Base-by-base conservation (phyloP, 1,140 invertebrate species). In the Bicyclus anynana region DNA sequence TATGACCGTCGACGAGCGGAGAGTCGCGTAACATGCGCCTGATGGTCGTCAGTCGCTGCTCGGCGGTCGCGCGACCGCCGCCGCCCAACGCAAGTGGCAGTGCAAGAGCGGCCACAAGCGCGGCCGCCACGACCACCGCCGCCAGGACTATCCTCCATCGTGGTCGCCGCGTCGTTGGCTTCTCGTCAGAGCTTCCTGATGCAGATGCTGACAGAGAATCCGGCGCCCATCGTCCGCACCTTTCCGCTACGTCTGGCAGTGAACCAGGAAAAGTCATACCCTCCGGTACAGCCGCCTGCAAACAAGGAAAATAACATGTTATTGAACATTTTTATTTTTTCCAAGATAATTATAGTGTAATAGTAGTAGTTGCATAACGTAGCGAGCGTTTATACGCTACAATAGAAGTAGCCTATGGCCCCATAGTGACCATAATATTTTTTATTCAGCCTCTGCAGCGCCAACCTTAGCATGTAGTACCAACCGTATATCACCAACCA, bases 1-100 rank as follows among this genome's bases (percentile, higher is more conserved):
- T 97, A 87, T 97, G 96, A 48, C 95, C 96, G 84, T 93, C 92
- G 20, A 91, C 89, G 9, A 93, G 84, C 6, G 92, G 92, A 10
- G 90, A 89, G 53, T 92, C 91, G 50, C 90, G 90, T 58, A 93
- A 83, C 67, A 93, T 89, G 35, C 89, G 87, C 18, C 87, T 77
- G 35, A 91, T 89, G 57, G 91, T 91, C 59, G 89, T 87, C 56
- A 91, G 82, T 63, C 91, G 84, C 77, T 91, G 90, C 54, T 91
- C 90, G 29, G 91, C 90, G 18, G 91, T 91, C 67, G 91, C 75
- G 56, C 90, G 80, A 53, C 91, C 82, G 54, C 90, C 72, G 59
- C 89, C 89, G 61, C 90, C 69, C 14, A 89, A 78, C 5, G 85
- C 84, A 13, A 90, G 75, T 3, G 87, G 88, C 23, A 90, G 63